Conservation (phyloP, 2,888 invertebrate species). For the Clunio marinus region DNA sequence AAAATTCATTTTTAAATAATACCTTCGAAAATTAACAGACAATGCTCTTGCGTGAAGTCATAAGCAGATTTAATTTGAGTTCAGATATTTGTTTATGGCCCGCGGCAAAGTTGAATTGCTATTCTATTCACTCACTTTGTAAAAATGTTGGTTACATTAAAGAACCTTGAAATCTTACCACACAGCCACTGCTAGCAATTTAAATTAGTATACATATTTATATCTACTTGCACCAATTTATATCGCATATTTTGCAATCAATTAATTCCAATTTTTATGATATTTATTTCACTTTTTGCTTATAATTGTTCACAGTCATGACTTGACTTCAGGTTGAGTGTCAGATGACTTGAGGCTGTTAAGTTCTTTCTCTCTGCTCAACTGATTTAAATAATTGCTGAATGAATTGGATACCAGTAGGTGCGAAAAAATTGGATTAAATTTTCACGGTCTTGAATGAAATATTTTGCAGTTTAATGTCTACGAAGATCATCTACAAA, state of each 20-base stretch:
- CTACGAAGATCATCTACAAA: not conserved
- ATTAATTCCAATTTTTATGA: constrained; percentile 6
- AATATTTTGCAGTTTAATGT: too few relatives aligned
- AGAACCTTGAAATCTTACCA: not conserved
- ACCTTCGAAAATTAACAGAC: too few relatives aligned
- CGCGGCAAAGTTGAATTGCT: not conserved
- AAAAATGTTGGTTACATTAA: not conserved
- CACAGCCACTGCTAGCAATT: constrained; percentile 2
- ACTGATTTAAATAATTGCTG: not conserved
- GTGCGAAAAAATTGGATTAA: not conserved
- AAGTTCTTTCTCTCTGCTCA: not conserved
- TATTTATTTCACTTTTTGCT: not conserved
- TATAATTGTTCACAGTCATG: constrained; percentile 8
- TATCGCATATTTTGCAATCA: constrained; percentile 24
- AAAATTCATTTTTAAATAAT: too few relatives aligned
- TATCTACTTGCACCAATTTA: constrained; percentile 24
- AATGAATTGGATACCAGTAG: not conserved
- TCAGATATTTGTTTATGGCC: too few relatives aligned
- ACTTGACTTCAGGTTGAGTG: not conserved
- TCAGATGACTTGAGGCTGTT: not conserved
- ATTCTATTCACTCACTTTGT: not conserved
- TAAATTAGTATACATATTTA: not conserved
- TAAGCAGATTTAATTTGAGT: too few relatives aligned
- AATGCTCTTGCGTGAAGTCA: too few relatives aligned
- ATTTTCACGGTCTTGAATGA: not conserved